These are phyloP conservation scores for Cephonodes hylas DNA, from an alignment of 2,888 invertebrate genomes.

Conservation along the genomic window DNA sequence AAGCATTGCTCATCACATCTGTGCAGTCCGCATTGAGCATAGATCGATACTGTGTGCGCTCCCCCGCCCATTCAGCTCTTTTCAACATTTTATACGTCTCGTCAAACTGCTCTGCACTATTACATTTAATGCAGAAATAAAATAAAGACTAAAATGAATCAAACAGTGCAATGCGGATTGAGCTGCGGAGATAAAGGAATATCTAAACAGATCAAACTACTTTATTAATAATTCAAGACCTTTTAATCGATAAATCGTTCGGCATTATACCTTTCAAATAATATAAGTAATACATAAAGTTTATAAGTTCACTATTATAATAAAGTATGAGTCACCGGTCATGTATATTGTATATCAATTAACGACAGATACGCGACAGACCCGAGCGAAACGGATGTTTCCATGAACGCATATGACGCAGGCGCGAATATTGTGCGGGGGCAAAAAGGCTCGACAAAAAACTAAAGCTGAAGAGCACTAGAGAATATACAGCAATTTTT, in stretches of 20 bases:
- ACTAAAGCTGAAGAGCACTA: neutral
- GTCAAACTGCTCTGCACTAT: neutral
- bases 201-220: no score
- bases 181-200: no score
- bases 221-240: no score
- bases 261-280: no score
- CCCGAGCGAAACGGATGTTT: constrained; percentile 25
- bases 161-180: no score
- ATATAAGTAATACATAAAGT: no score
- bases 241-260: no score
- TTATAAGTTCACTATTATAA: neutral
- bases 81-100: neutral
- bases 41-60: neutral
- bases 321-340: neutral
- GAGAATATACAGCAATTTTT: neutral
- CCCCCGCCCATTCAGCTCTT: neutral
- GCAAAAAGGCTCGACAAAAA: neutral
- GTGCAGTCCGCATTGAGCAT: neutral
- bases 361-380: constrained; percentile 23
- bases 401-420: constrained; percentile 22
- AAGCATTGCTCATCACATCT: neutral
- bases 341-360: constrained; percentile 13
- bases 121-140: neutral
- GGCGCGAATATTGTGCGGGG: constrained; percentile 8
- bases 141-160: no score